These are phyloP conservation scores for Tetragonula carbonaria DNA, from an alignment of 2,888 invertebrate species.

Conservation along the genomic window DNA sequence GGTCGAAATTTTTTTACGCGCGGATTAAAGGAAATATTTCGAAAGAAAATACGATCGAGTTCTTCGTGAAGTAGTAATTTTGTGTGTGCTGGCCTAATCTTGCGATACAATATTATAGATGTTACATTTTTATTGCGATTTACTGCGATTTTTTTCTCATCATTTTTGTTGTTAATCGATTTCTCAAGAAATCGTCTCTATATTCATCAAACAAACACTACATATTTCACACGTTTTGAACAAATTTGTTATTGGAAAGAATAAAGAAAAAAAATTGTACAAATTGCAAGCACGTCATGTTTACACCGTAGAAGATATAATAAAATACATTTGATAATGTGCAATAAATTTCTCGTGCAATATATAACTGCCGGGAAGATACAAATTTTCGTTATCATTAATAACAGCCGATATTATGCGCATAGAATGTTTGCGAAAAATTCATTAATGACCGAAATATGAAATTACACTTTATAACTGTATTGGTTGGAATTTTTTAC, in stretches of 20 bases:
- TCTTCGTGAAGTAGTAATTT: background rate
- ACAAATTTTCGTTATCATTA: background rate
- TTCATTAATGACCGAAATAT: background rate
- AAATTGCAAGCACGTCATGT: background rate
- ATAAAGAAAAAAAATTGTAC: background rate
- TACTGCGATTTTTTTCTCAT: background rate
- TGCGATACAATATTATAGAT: background rate
- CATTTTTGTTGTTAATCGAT: background rate
- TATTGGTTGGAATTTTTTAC: background rate
- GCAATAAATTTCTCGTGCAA: background rate
- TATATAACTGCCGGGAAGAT: background rate
- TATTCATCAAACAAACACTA: background rate
- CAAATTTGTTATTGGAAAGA: background rate
- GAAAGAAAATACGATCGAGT: background rate
- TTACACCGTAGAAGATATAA: background rate
- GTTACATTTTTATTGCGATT: no score
- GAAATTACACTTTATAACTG: background rate
- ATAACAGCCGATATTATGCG: background rate
- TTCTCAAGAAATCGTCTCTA: background rate
- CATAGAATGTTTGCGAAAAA: background rate
- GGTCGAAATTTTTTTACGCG: background rate
- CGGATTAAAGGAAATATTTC: background rate
- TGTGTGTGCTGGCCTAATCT: background rate
- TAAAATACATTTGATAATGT: background rate
- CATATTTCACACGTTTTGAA: background rate